These are phyloP conservation scores for Apotomis capreana DNA, from an alignment of 2,888 invertebrate species.

Conservation along the genomic window DNA sequence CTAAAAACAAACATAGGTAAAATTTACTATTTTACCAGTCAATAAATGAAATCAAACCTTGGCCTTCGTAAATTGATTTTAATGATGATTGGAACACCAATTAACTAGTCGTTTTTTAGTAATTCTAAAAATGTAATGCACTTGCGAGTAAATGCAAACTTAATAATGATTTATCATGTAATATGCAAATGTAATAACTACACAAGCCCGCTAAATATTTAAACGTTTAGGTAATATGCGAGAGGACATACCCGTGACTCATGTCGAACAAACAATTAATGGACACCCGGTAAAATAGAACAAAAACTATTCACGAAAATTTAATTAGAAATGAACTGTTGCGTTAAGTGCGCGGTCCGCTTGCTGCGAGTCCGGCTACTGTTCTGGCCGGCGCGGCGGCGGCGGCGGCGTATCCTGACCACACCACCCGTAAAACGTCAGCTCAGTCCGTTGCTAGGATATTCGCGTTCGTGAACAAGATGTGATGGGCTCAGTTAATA, in stretches of 20 bases:
- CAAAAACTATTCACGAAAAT: not conserved
- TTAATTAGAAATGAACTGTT: too few relatives aligned
- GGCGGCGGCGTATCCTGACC: too few relatives aligned
- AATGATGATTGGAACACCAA: constrained; percentile 15
- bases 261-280: constrained; percentile 5
- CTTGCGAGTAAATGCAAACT: not conserved
- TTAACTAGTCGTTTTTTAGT: constrained; percentile 4
- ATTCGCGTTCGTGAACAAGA: too few relatives aligned
- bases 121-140: not conserved
- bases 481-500: too few relatives aligned
- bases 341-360: too few relatives aligned
- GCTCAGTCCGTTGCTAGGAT: too few relatives aligned
- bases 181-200: not conserved
- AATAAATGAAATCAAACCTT: constrained; percentile 1
- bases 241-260: constrained; percentile 25
- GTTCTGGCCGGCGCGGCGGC: too few relatives aligned
- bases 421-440: too few relatives aligned
- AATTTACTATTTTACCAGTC: not conserved
- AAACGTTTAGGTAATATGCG: constrained; percentile 2
- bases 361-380: too few relatives aligned
- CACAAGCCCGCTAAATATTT: not conserved
- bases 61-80: not conserved
- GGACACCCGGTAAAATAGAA: constrained; percentile 1
- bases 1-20: too few relatives aligned
- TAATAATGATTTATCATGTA: not conserved